Evolutionary conservation across 2,113 vertebrate species (phyloP).

Genomic region (Oostethus manadensis): DNA sequence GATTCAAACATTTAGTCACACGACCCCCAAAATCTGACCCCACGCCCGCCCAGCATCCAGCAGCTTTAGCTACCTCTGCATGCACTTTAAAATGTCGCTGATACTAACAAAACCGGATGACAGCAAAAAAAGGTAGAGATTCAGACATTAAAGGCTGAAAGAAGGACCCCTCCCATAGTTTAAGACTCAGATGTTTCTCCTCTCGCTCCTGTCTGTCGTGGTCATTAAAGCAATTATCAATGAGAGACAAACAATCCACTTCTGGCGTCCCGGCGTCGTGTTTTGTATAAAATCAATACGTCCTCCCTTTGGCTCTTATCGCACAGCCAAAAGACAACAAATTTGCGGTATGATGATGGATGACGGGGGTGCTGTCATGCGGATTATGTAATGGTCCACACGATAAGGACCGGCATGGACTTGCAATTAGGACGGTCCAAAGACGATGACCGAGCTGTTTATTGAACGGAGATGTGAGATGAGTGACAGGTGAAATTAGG

Average conservation of each 20-base stretch:
- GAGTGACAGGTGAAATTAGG: conserved; percentile 39
- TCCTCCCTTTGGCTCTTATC: conserved; percentile 46
- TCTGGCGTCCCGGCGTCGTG: conserved; percentile 53
- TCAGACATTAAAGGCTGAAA: too few relatives aligned
- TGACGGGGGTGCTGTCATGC: conserved; percentile 46
- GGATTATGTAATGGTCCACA: conserved; percentile 47
- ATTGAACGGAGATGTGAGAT: conserved; percentile 32
- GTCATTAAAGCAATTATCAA: conserved; percentile 76
- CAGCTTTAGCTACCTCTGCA: too few relatives aligned
- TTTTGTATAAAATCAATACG: conserved; percentile 70
- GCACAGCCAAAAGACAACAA: conserved; percentile 54
- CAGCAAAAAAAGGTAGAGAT: too few relatives aligned
- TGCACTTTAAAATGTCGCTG: too few relatives aligned
- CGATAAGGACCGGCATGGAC: conserved; percentile 59
- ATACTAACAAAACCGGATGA: too few relatives aligned
- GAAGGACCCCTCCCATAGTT: too few relatives aligned
- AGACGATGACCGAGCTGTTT: conserved; percentile 24
- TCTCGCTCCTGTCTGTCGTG: conserved; percentile 49
- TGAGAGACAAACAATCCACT: conserved; percentile 65
- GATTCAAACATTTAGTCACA: too few relatives aligned
- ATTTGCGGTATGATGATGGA: conserved; percentile 67
- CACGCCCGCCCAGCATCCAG: too few relatives aligned
- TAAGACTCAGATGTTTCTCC: too few relatives aligned
- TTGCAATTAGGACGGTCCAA: conserved; percentile 56
- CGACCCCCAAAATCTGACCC: too few relatives aligned